Percentiles rank a stretch among this genome's conserved stretches.
Conservation (phyloP, 2,888 invertebrate species). For the Clanis bilineata region DNA sequence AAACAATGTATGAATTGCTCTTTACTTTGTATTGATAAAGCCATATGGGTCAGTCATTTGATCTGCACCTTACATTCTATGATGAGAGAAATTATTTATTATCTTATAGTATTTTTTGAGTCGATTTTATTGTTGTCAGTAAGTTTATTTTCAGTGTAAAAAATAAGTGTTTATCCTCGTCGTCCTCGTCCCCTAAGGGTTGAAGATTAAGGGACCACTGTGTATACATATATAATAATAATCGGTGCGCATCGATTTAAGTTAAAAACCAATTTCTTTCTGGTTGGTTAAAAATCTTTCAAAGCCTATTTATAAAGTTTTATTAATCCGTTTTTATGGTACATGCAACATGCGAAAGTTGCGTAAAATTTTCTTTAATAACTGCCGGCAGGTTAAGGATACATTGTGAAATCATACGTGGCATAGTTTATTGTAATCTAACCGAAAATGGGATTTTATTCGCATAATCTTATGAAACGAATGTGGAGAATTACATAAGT, state of each 20-base stretch:
- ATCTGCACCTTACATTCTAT: background rate
- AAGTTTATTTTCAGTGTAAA: no score
- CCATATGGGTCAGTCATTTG: background rate
- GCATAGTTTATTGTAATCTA: background rate
- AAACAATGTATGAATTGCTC: background rate
- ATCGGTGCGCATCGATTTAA: no score
- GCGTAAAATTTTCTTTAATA: conserved; percentile 18
- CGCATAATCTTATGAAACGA: background rate
- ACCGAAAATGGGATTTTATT: background rate
- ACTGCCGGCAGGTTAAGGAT: conserved; percentile 22
- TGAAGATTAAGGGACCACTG: no score
- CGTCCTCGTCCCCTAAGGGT: no score
- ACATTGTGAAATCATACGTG: conserved; percentile 8
- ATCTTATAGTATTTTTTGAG: no score
- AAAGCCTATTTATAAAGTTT: conserved; percentile 17
- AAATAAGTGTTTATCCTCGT: no score
- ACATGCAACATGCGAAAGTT: conserved; percentile 21
- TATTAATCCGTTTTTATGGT: conserved; percentile 25
- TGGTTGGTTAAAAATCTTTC: no score
- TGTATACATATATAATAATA: no score
- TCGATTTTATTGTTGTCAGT: no score
- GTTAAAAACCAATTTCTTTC: no score
- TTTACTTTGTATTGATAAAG: background rate
- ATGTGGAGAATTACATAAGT: background rate
- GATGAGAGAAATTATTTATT: no score